phyloP scores from a whole-genome alignment of 2,797 vertebrate species.

The Sciaenops ocellatus region DNA sequence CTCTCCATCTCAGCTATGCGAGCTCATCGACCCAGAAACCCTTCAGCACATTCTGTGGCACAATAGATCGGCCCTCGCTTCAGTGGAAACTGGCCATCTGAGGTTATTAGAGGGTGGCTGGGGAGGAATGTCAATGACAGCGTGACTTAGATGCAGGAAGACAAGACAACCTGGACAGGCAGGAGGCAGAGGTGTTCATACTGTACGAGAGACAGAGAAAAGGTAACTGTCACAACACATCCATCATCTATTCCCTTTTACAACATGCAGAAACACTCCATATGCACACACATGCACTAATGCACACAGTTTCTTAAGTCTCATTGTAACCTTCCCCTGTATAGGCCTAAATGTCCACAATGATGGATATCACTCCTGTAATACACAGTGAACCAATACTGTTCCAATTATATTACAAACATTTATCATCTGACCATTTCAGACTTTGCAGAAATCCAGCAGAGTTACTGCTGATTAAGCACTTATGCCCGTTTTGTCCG shows the following conservation, averaged over 20 bases:
- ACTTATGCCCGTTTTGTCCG: constrained; percentile 4
- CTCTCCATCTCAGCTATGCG: constrained; percentile 56
- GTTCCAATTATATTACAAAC: constrained; percentile 26
- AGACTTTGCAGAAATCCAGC: constrained; percentile 28
- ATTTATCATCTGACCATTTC: constrained; percentile 42
- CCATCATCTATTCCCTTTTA: constrained; percentile 37
- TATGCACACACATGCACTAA: constrained; percentile 17
- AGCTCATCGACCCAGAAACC: constrained; percentile 78
- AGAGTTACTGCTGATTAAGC: background rate
- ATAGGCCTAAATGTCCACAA: too few relatives aligned
- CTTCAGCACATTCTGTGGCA: constrained; percentile 72
- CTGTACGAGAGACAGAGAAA: constrained; percentile 37
- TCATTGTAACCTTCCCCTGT: constrained; percentile 43
- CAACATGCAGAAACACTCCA: constrained; percentile 2
- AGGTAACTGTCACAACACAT: constrained; percentile 45
- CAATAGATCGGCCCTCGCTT: constrained; percentile 79
- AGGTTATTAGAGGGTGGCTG: constrained; percentile 63
- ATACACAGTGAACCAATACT: constrained; percentile 24
- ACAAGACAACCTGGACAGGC: constrained; percentile 32
- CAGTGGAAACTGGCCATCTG: constrained; percentile 72
- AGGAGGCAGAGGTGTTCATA: constrained; percentile 30
- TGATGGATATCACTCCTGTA: constrained; percentile 24
- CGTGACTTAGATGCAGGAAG: constrained; percentile 46
- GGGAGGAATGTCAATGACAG: constrained; percentile 64
- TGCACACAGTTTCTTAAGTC: constrained; percentile 11